Conservation (phyloP, 2,797 vertebrate species). For the Nothura maculosa region DNA sequence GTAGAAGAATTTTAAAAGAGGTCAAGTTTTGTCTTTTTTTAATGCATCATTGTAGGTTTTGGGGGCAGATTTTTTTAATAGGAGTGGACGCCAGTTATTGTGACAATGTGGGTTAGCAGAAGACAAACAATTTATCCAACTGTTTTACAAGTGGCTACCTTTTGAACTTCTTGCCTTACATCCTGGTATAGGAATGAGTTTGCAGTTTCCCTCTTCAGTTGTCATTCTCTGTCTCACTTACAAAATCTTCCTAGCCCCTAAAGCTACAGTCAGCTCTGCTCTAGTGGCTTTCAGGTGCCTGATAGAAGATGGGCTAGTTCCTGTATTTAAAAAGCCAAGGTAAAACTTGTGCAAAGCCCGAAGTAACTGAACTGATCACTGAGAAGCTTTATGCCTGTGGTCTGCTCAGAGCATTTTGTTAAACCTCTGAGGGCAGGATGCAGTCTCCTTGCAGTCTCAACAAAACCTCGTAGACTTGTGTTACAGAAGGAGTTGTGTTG, state of each 20-base stretch:
- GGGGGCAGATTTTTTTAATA: neutral
- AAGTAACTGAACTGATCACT: neutral
- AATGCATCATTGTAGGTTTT: neutral
- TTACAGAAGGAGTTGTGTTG: accelerated
- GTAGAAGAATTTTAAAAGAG: neutral
- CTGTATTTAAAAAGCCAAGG: neutral
- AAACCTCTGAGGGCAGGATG: neutral
- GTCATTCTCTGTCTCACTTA: neutral
- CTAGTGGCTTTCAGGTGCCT: neutral
- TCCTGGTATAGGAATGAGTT: neutral
- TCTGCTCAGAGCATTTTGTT: neutral
- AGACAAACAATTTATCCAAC: neutral
- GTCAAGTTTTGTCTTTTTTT: neutral
- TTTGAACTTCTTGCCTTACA: neutral
- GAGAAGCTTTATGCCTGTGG: neutral
- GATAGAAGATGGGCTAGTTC: neutral
- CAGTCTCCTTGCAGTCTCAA: neutral
- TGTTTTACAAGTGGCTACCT: neutral
- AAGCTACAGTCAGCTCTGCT: neutral
- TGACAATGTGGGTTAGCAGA: neutral
- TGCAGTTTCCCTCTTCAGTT: accelerated
- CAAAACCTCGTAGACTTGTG: neutral
- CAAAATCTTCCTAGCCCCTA: neutral
- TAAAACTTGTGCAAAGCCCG: neutral
- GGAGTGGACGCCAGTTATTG: neutral